Percentiles rank a stretch among this genome's conserved stretches.
These are phyloP conservation scores for Andricus grossulariae DNA, from an alignment of 1,140 invertebrate species.

Conservation along the genomic window DNA sequence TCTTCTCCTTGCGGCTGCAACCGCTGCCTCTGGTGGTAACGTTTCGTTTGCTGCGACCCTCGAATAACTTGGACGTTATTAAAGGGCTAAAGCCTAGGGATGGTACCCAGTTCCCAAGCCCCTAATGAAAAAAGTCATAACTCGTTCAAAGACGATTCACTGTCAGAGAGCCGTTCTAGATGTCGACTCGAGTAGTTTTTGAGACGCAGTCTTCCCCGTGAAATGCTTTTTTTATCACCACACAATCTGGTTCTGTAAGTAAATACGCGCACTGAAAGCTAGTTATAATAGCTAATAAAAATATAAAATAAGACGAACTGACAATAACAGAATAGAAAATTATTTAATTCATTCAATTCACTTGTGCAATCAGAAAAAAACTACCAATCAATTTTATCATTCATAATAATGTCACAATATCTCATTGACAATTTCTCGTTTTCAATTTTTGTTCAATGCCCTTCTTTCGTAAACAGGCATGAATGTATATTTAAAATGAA, in stretches of 20 bases:
- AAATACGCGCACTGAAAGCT: slow-evolving; percentile 3
- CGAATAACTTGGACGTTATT: slow-evolving; percentile 57
- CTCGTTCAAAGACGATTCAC: slow-evolving; percentile 22
- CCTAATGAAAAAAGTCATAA: slow-evolving; percentile 2
- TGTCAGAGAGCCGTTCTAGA: slow-evolving; percentile 2
- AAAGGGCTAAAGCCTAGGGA: slow-evolving; percentile 20
- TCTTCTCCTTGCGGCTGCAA: slow-evolving; percentile 63
- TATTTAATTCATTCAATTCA: too few species aligned
- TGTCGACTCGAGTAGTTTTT: background rate
- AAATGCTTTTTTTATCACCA: background rate
- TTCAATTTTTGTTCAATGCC: background rate
- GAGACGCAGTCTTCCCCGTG: background rate
- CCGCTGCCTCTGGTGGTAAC: slow-evolving; percentile 67
- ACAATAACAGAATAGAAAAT: background rate
- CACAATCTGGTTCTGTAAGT: background rate
- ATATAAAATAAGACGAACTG: slow-evolving; percentile 1
- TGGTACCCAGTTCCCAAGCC: slow-evolving; percentile 22
- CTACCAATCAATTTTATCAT: too few species aligned
- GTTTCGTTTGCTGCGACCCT: slow-evolving; percentile 73
- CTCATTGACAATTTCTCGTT: background rate
- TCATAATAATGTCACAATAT: background rate
- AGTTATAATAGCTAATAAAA: background rate
- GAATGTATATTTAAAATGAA: slow-evolving; percentile 27
- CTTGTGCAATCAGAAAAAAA: too few species aligned
- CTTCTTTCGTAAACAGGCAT: background rate